Conservation (phyloP, 2,888 invertebrate species). For the Hedychridium roseum region DNA sequence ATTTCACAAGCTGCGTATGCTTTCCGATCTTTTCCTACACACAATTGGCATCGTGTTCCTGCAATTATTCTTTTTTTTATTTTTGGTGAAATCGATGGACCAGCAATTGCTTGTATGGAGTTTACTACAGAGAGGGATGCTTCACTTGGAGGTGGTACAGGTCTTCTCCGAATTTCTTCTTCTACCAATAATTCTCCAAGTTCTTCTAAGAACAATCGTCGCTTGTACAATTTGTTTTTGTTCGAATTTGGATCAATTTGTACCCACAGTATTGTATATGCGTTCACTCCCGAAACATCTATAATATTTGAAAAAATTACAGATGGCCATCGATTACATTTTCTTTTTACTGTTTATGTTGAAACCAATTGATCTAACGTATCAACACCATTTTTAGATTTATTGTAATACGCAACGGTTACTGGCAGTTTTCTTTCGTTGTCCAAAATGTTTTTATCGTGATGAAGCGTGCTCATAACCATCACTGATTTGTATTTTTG, state of each 20-base stretch:
- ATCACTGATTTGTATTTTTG: slow-evolving; percentile 8
- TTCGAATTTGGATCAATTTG: slow-evolving; percentile 5
- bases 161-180: too few relatives aligned
- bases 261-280: background rate
- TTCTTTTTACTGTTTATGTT: slow-evolving; percentile 5
- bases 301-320: slow-evolving; percentile 1
- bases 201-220: slow-evolving; percentile 1
- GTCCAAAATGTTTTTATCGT: background rate
- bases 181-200: too few relatives aligned
- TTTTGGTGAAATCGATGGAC: too few relatives aligned
- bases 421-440: slow-evolving; percentile 4
- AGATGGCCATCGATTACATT: slow-evolving; percentile 4
- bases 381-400: slow-evolving; percentile 13
- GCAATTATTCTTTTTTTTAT: too few relatives aligned
- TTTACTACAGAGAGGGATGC: too few relatives aligned
- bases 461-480: slow-evolving; percentile 5
- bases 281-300: background rate
- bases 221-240: slow-evolving; percentile 3
- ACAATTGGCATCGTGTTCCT: too few relatives aligned
- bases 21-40: too few relatives aligned
- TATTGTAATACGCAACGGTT: slow-evolving; percentile 10
- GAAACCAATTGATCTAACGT: slow-evolving; percentile 6
- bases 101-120: too few relatives aligned
- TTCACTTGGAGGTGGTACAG: too few relatives aligned
- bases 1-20: too few relatives aligned